Evolutionary conservation across 2,888 invertebrate species (phyloP), one percentile per base, ranked within the genome.

Genomic region (Eurytoma adleriae): DNA sequence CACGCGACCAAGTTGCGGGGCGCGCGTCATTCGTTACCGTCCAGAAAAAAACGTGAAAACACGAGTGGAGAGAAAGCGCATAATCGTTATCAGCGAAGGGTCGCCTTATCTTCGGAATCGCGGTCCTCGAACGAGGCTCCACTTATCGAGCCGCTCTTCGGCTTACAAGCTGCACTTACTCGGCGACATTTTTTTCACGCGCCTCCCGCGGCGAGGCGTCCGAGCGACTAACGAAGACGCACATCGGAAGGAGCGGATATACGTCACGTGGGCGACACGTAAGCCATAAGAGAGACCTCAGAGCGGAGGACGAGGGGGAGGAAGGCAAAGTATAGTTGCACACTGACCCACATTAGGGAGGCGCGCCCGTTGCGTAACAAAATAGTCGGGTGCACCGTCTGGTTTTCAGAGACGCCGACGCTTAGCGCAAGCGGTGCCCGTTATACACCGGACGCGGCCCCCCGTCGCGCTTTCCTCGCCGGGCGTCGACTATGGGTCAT

Each of bases 271-370:
- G n/a, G 54, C 16, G 54, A 54, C 54, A 16, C 16, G 54, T 40
- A 7, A 40, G 10, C 10, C 40, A 3, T 54, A 54, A n/a, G n/a
- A 54, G 48, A 54, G 48, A 48, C 30, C 4, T 13, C 5, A 40
- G 18, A 27, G 54, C 5, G 20, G 10, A 16, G 57, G 10, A 20
- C n/a, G 12, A 13, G 13, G 13, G 13, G 20, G 40, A 57, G 27
- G 30, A 12, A 72, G 12, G 14, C 13, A 18, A 27, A 16, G 27
- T 27, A 13, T 2, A 24, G 50, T 40, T 18, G 50, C 18, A 30
- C n/a, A n/a, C 14, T 73, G 73, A 73, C 73, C 73, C 73, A 73
- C 62, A 73, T 73, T 73, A 27, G 12, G 7, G 14, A 27, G n/a
- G 62, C 12, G 52, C 50, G 20, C 4, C 24, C 14, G 66, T 66